Conservation (phyloP, 2,113 vertebrate species). For the Neolamprologus tretocephalus region DNA sequence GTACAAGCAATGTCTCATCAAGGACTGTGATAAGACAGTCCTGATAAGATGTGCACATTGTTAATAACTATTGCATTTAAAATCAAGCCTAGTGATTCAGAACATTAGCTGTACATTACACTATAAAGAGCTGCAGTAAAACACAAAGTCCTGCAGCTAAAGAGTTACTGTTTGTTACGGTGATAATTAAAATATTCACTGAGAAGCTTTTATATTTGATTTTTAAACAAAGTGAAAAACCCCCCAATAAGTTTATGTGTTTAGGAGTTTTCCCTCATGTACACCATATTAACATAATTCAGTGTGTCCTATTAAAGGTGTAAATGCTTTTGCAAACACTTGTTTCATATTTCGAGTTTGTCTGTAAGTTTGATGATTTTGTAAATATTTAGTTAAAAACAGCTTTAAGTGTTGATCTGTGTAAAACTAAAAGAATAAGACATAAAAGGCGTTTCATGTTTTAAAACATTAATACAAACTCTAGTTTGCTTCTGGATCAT, state of each 20-base stretch:
- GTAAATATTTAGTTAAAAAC: background rate
- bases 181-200: background rate
- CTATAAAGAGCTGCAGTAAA: background rate
- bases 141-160: background rate
- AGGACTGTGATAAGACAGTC: background rate
- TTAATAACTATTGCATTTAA: background rate
- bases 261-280: background rate
- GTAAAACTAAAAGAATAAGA: background rate
- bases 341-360: background rate
- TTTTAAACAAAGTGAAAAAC: rapidly evolving
- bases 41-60: background rate
- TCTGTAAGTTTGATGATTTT: background rate
- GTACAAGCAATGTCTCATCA: background rate
- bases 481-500: background rate
- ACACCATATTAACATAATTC: background rate
- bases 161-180: background rate
- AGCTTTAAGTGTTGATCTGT: background rate
- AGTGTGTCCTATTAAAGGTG: background rate
- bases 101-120: background rate
- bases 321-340: background rate
- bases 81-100: background rate
- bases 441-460: background rate
- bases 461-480: background rate
- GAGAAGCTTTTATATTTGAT: background rate
- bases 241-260: rapidly evolving